These are phyloP conservation scores for Tychaedon coryphoeus DNA, from an alignment of 2,113 vertebrate species.

Conservation along the genomic window DNA sequence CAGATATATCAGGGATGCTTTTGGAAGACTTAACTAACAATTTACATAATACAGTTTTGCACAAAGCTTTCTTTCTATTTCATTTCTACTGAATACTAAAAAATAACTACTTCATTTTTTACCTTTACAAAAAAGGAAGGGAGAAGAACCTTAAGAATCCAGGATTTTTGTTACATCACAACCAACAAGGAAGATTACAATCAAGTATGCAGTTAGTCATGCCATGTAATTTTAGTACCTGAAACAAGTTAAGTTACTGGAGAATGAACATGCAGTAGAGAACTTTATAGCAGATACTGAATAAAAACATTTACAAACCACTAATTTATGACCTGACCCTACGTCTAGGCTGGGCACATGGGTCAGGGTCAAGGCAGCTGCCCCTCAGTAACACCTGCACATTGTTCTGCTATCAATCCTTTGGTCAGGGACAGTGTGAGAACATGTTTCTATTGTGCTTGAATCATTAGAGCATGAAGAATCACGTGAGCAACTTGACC, in stretches of 20 bases:
- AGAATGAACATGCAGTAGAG: not conserved
- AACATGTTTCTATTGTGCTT: not conserved
- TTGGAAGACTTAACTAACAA: not conserved
- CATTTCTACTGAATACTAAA: not conserved
- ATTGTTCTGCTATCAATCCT: not conserved
- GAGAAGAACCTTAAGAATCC: not conserved
- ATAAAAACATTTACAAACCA: not conserved
- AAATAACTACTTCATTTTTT: not conserved
- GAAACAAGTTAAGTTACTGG: not conserved
- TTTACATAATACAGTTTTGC: not conserved
- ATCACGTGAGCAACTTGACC: not conserved
- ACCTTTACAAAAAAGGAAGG: not conserved
- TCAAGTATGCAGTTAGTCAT: not conserved
- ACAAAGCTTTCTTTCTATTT: not conserved
- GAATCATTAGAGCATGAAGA: not conserved
- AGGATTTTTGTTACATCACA: not conserved
- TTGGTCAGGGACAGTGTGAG: not conserved
- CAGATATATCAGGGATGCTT: not conserved
- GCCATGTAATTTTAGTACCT: not conserved
- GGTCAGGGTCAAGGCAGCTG: not conserved
- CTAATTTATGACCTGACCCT: not conserved
- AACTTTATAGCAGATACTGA: not conserved
- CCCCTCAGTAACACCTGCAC: not conserved
- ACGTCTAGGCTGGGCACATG: rapidly evolving
- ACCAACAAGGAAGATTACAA: not conserved